phyloP scores from a whole-genome alignment of 1,140 invertebrate species.

The Drosophila kepulauana region DNA sequence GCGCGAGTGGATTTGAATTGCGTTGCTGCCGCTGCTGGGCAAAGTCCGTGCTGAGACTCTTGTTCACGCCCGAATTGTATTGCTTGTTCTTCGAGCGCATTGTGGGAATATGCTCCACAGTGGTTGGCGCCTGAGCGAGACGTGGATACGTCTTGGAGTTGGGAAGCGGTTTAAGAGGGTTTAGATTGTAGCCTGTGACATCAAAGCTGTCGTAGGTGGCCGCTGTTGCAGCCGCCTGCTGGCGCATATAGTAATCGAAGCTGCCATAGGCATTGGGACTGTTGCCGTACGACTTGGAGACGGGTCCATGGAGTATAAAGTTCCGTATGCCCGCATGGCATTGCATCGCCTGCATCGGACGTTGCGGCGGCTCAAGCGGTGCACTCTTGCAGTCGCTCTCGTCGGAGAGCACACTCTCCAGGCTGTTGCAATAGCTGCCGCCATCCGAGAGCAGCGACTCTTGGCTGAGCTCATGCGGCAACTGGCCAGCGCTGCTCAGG shows the following conservation, averaged over 20 bases:
- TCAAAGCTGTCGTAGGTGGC: conserved; percentile 75
- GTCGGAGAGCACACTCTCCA: conserved; percentile 92
- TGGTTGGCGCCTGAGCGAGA: conserved; percentile 41
- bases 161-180: conserved; percentile 66
- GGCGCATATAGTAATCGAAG: conserved; percentile 84
- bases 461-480: conserved; percentile 86
- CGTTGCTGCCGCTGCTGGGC: conserved; percentile 75
- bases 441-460: conserved; percentile 91
- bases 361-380: conserved; percentile 88
- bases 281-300: conserved; percentile 87
- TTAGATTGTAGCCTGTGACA: conserved; percentile 77
- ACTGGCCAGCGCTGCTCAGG: conserved; percentile 85
- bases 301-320: conserved; percentile 77
- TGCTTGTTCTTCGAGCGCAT: conserved; percentile 80
- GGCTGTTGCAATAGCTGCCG: conserved; percentile 89
- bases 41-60: conserved; percentile 82
- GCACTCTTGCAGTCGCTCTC: conserved; percentile 92
- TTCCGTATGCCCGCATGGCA: conserved; percentile 78
- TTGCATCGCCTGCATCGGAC: conserved; percentile 54
- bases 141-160: conserved; percentile 79
- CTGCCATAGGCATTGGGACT: conserved; percentile 86
- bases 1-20: conserved; percentile 77
- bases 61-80: conserved; percentile 79
- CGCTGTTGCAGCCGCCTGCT: conserved; percentile 37
- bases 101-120: conserved; percentile 76